A percentile compares a stretch with the other conserved stretches of the same genome.
Evolutionary conservation across 2,113 vertebrate species (phyloP).

Genomic region (Ptyas mucosa): DNA sequence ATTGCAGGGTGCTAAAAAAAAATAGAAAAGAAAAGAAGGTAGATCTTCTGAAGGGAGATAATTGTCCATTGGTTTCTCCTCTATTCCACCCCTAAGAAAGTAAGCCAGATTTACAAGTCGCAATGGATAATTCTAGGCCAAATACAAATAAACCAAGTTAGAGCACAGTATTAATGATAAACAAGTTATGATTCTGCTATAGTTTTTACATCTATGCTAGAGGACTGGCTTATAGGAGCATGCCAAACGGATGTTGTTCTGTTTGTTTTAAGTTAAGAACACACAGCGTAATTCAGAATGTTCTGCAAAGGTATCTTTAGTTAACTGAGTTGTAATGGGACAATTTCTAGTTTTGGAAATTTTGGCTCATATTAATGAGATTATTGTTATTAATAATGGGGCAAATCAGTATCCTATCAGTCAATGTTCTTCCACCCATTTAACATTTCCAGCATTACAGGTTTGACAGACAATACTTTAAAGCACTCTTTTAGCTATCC

Average conservation of each 20-base stretch:
- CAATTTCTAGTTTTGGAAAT: too few species aligned
- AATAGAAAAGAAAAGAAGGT: background rate
- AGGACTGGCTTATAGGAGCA: background rate
- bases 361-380: background rate
- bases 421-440: too few species aligned
- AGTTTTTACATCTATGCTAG: background rate
- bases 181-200: background rate
- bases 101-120: background rate
- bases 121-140: background rate
- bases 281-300: background rate
- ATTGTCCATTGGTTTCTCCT: background rate
- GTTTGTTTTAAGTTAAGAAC: background rate
- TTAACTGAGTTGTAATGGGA: too few species aligned
- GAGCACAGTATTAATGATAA: background rate
- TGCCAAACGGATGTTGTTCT: background rate
- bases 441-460: background rate
- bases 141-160: background rate
- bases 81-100: background rate
- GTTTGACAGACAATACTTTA: background rate
- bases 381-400: background rate
- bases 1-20: conserved; percentile 14
- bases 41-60: background rate
- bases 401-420: background rate
- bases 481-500: background rate
- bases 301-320: background rate